Conservation (phyloP, 1,140 invertebrate species). For the Uloborus diversus region DNA sequence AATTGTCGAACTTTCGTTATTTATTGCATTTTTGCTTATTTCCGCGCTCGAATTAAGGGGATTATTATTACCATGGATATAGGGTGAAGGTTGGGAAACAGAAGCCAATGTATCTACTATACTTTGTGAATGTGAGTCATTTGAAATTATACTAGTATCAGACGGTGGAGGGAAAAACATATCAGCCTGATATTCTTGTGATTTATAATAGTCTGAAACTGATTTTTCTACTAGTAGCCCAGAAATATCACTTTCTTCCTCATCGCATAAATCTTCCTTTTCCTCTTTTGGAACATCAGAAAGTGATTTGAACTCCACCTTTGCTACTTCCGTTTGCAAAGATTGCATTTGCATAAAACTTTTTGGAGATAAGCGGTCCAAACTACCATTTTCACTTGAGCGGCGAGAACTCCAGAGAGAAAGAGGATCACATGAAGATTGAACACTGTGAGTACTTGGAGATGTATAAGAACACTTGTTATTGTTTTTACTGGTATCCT, state of each 20-base stretch:
- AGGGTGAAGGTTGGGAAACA: background rate
- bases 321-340: background rate
- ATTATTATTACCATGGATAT: background rate
- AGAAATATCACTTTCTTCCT: background rate
- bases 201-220: background rate
- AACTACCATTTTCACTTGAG: constrained; percentile 70
- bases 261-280: background rate
- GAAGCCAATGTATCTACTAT: background rate
- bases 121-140: background rate
- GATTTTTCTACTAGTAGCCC: background rate
- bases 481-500: constrained; percentile 73
- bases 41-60: constrained; percentile 6
- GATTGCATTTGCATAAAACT: background rate
- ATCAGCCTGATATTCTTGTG: background rate
- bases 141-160: background rate
- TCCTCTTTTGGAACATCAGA: background rate
- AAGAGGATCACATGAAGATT: constrained; percentile 84
- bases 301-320: too few species aligned
- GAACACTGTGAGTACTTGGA: constrained; percentile 60
- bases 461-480: constrained; percentile 79
- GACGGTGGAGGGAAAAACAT: background rate
- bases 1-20: background rate
- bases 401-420: constrained; percentile 83
- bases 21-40: constrained; percentile 18
- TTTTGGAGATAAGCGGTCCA: constrained; percentile 25